A percentile compares a stretch with the other conserved stretches of the same genome.
phyloP scores from a whole-genome alignment of 2,113 vertebrate genomes.

The Erythrolamprus reginae region DNA sequence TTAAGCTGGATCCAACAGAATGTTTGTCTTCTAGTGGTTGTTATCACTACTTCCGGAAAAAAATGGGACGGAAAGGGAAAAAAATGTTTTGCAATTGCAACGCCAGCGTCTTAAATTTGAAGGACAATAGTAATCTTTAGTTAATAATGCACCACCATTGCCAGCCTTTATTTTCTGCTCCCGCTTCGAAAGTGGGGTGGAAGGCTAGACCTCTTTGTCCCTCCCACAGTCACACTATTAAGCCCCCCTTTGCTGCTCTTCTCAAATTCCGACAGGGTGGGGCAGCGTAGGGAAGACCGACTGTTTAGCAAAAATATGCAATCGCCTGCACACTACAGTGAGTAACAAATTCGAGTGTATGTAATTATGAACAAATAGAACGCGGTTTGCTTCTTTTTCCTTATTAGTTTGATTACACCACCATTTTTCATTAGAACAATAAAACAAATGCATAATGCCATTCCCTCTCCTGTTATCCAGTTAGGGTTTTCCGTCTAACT shows the following conservation, averaged over 20 bases:
- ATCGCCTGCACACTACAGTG: neutral
- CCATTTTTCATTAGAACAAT: neutral
- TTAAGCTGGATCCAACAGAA: neutral
- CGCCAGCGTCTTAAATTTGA: conserved; percentile 9
- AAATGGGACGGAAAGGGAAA: neutral
- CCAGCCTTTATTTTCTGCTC: neutral
- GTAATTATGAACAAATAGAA: neutral
- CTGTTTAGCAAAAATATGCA: neutral
- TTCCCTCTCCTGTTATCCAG: neutral
- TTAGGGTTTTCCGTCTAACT: neutral
- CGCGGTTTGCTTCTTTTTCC: neutral
- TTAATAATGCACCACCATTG: conserved; percentile 38
- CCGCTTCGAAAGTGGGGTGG: neutral
- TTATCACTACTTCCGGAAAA: neutral
- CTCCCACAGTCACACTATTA: neutral
- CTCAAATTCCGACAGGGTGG: neutral
- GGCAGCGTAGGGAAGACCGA: neutral
- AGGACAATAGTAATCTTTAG: neutral
- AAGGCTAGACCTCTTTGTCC: neutral
- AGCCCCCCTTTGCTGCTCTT: neutral
- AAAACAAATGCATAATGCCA: neutral
- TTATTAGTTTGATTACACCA: neutral
- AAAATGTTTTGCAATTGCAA: neutral
- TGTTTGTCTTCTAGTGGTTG: neutral
- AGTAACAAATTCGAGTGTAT: neutral